phyloP scores from a whole-genome alignment of 2,113 vertebrate genomes.

The Hippocampus abdominalis region DNA sequence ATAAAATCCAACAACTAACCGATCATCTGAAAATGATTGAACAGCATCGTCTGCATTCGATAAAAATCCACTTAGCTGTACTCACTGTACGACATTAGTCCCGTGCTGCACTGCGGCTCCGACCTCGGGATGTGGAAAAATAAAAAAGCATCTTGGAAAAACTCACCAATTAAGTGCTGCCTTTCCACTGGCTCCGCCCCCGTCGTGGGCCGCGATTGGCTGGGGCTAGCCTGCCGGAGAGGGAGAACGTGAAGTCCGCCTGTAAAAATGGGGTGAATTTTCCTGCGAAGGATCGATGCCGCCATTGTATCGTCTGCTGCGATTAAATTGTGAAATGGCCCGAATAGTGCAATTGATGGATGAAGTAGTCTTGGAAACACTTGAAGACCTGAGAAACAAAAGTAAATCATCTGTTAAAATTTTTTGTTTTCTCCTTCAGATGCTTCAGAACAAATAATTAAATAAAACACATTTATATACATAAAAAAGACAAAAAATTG shows the following conservation, averaged over 20 bases:
- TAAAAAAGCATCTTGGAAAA: slow-evolving; percentile 75
- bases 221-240: slow-evolving; percentile 75
- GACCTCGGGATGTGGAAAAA: slow-evolving; percentile 77
- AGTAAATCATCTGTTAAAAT: background rate
- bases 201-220: slow-evolving; percentile 69
- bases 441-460: background rate
- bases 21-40: slow-evolving; percentile 78
- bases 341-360: slow-evolving; percentile 48
- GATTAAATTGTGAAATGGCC: slow-evolving; percentile 68
- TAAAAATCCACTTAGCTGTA: slow-evolving; percentile 77
- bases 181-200: slow-evolving; percentile 74
- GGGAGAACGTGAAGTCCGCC: slow-evolving; percentile 69
- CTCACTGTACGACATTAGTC: slow-evolving; percentile 82
- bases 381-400: slow-evolving; percentile 60
- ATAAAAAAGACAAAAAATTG: background rate
- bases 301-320: slow-evolving; percentile 70
- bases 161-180: slow-evolving; percentile 80
- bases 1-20: slow-evolving; percentile 69
- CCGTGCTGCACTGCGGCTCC: slow-evolving; percentile 80
- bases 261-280: slow-evolving; percentile 72
- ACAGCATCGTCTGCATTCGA: slow-evolving; percentile 71
- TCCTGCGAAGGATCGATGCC: slow-evolving; percentile 73
- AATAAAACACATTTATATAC: background rate
- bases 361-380: slow-evolving; percentile 45
- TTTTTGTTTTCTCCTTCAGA: background rate